Evolutionary conservation across 2,113 vertebrate species (phyloP), one percentile per base, ranked within the genome.

Genomic region (Otis tarda): DNA sequence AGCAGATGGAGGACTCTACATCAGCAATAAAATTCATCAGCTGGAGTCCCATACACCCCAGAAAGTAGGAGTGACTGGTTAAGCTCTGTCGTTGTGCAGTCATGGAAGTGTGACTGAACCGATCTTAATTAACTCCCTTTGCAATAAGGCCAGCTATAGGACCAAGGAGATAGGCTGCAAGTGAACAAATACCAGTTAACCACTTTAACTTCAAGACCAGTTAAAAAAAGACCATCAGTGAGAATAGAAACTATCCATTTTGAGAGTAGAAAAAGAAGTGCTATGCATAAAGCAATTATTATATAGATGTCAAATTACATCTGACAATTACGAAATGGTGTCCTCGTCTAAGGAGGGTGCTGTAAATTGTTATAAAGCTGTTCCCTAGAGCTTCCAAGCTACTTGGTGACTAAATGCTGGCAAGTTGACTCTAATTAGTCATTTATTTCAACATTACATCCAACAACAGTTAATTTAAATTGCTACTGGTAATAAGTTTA

Each of bases 401-500:
- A 70, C n/a, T 89, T 89, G 84, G 87, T 95, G 95, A 96, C 94
- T 95, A 94, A 96, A 93, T 81, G 50, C 52, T 95, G 93, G 91
- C 86, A 97, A 97, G 87, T 85, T 76, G 75, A 83, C 95, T 56
- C 94, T 97, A 97, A 97, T 97, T 96, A 96, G 95, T 83, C 73
- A 96, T 96, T 96, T 74, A 93, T 93, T 97, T 97, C 95, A 81
- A 94, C 60, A 89, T 37, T 87, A 78, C 68, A 94, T 91, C 52
- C 73, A 93, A 93, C 68, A 95, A n/a, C 73, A 94, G 87, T 94
- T 94, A 93, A 92, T 94, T 88, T 85, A 95, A 96, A 95, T 94
- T 95, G 94, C 75, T 95, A 97, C 83, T 67, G 83, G 76, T 87
- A 96, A 95, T 95, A 96, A 94, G 81, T 96, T 97, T 83, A 95